Evolutionary conservation across 2,888 invertebrate species (phyloP).

Genomic region (Nephrotoma flavescens): DNA sequence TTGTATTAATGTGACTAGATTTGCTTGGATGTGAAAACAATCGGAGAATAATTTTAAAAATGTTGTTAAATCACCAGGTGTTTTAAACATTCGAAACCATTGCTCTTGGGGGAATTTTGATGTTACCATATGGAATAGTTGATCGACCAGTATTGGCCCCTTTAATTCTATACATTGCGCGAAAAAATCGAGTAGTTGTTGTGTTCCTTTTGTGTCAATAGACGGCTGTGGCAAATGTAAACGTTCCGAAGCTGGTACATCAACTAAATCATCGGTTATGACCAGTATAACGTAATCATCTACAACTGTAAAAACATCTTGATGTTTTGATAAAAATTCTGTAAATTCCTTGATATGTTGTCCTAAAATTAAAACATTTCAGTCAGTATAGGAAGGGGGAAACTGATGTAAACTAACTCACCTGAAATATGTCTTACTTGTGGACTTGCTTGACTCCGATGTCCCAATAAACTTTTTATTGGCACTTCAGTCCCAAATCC

Average conservation of each 20-base stretch:
- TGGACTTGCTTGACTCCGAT: conserved; percentile 89
- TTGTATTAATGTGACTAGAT: conserved; percentile 72
- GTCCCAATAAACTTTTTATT: conserved; percentile 89
- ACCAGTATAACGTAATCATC: conserved; percentile 74
- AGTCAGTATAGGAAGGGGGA: not conserved
- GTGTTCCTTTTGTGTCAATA: conserved; percentile 71
- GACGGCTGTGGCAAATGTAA: conserved; percentile 57
- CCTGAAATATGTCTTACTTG: conserved; percentile 94
- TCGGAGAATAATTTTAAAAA: conserved; percentile 90
- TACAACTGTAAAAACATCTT: conserved; percentile 71
- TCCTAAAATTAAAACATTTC: conserved; percentile 25
- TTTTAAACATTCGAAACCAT: conserved; percentile 81
- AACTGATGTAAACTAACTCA: conserved; percentile 8
- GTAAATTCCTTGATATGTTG: conserved; percentile 90
- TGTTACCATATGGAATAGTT: conserved; percentile 67
- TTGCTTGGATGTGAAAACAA: conserved; percentile 84
- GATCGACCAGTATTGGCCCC: conserved; percentile 73
- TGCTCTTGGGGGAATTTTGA: conserved; percentile 60
- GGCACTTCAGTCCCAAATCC: conserved; percentile 94
- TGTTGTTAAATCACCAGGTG: conserved; percentile 74
- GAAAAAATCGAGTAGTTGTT: conserved; percentile 66
- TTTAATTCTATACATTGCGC: conserved; percentile 68
- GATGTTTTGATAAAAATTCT: conserved; percentile 73
- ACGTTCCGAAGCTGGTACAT: conserved; percentile 48
- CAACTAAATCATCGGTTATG: conserved; percentile 50